A percentile compares a stretch with the other conserved stretches of the same genome.
These are phyloP conservation scores for Drusus annulatus DNA, from an alignment of 1,140 invertebrate species.

Conservation along the genomic window DNA sequence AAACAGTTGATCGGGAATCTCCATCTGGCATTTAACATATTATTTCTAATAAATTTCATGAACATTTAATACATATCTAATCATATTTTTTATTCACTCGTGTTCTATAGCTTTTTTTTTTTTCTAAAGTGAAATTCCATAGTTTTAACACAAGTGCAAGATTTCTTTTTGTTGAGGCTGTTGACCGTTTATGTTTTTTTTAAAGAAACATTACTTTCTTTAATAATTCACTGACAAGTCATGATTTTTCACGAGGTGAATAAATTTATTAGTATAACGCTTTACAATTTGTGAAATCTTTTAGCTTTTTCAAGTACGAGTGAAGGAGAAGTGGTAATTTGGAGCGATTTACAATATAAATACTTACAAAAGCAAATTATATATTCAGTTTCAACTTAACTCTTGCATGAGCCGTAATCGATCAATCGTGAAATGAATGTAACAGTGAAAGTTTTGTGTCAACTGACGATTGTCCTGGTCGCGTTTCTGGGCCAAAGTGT, in stretches of 20 bases:
- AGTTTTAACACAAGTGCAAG: not conserved
- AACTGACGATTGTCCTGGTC: constrained; percentile 53
- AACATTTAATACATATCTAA: no score
- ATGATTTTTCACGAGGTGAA: not conserved
- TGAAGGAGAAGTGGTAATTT: constrained; percentile 53
- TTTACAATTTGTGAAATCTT: constrained; percentile 49
- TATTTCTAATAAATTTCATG: no score
- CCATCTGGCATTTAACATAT: no score
- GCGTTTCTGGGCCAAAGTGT: constrained; percentile 53
- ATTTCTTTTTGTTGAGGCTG: no score
- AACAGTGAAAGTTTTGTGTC: constrained; percentile 58
- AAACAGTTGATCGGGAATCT: no score
- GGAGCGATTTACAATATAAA: constrained; percentile 53
- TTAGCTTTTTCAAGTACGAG: constrained; percentile 33
- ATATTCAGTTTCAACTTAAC: constrained; percentile 56
- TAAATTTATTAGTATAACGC: not conserved
- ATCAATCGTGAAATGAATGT: constrained; percentile 52
- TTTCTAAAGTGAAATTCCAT: not conserved
- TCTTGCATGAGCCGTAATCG: constrained; percentile 51
- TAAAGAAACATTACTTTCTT: no score
- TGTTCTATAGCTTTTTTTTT: not conserved
- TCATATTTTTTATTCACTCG: no score
- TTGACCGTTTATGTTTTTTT: not conserved
- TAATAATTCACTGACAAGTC: not conserved
- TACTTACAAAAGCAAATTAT: constrained; percentile 56